A percentile compares a stretch with the other conserved stretches of the same genome.
These are phyloP conservation scores for Morelia viridis DNA, from an alignment of 2,797 vertebrate genomes.

Conservation along the genomic window DNA sequence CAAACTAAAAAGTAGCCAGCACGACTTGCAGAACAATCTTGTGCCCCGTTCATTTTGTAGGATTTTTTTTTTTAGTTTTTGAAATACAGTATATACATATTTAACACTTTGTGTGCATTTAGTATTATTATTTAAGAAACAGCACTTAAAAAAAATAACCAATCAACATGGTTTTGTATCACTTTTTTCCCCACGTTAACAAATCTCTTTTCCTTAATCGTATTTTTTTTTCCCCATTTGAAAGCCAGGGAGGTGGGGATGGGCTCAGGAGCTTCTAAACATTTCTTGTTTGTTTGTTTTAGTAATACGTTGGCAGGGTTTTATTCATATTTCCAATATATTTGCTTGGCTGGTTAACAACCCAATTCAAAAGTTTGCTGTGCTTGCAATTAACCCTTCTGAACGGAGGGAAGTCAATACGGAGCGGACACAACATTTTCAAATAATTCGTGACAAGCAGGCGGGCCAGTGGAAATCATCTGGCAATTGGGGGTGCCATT, in stretches of 20 bases:
- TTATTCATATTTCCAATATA: conserved; percentile 64
- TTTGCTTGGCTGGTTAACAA: conserved; percentile 70
- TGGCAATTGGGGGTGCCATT: neutral
- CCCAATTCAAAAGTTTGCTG: conserved; percentile 58
- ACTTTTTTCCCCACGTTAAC: conserved; percentile 65
- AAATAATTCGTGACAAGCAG: neutral
- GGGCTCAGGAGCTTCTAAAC: neutral
- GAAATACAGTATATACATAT: conserved; percentile 84
- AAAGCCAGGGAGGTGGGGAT: neutral
- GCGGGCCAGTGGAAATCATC: neutral
- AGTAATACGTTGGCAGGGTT: conserved; percentile 62
- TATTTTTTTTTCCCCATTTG: neutral
- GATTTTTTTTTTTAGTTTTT: conserved; percentile 66
- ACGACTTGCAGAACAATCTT: conserved; percentile 86
- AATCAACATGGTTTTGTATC: conserved; percentile 63
- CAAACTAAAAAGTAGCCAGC: conserved; percentile 97
- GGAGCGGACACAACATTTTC: neutral
- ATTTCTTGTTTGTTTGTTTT: neutral
- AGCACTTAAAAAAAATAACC: conserved; percentile 72
- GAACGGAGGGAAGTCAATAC: conserved; percentile 52
- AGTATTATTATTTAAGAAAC: conserved; percentile 81
- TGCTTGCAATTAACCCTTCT: conserved; percentile 55
- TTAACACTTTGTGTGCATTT: conserved; percentile 84
- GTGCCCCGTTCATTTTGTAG: conserved; percentile 77
- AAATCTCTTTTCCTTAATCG: conserved; percentile 63